Evolutionary conservation across 1,140 invertebrate genomes (phyloP), one percentile per base, ranked within the genome.

Genomic region (Leptopilina clavipes): DNA sequence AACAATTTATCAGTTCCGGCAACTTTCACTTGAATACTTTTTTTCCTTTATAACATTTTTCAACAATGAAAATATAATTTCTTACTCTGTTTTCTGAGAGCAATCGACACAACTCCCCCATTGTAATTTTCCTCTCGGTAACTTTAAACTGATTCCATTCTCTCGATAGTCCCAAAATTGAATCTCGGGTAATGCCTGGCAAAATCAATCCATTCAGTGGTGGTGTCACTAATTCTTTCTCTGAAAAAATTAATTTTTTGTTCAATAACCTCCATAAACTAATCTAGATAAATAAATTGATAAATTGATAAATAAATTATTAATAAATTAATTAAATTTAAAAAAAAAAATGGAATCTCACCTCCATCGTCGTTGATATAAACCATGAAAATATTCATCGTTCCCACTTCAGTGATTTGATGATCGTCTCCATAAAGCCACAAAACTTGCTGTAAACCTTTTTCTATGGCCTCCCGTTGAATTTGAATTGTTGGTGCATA

Each of bases 301-400:
- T 70, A 19, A 56, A n/a, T 22, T 70, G 18, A 70, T 54, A 40
- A 8, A 9, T 31, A 31, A 31, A 31, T 31, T 31, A 31, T 31
- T 31, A 31, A 3, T 31, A 31, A 31, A 31, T 3, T 31, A 73
- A 73, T 25, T 73, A 43, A 17, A 17, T 59, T 59, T 12, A 71
- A 22, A 74, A 65, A 45, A 52, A 31, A 43, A n/a, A 18, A 45
- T 18, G 44, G 71, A 59, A 78, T 84, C 86, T 89, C 91, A 98
- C 98, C 97, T 94, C 97, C 97, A 86, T 96, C 91, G 73, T 97
- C 94, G 87, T 99, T 97, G 75, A 95, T 93, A 87, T 94, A 95
- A 85, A 96, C 94, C 81, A 98, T 92, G 86, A 99, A 99, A 70
- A 99, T 94, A 86, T 99, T 99, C 99, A 99, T 99, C 9, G 98